Percentiles rank a stretch among this genome's conserved stretches.
Evolutionary conservation across 2,797 vertebrate species (phyloP).

Genomic region (Lacerta agilis): DNA sequence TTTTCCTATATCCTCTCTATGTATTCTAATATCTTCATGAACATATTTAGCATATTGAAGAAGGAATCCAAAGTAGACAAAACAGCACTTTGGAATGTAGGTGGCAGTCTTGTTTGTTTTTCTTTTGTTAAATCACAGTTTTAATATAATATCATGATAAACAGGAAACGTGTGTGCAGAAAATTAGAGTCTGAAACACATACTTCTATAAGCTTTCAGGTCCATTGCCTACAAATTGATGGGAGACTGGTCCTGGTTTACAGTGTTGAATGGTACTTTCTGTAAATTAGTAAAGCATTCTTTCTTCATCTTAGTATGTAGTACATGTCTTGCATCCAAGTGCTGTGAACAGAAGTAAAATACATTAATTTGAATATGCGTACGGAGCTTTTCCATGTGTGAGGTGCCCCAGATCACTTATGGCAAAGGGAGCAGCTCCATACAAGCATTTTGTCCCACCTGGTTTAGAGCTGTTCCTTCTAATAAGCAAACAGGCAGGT

Average conservation of each 20-base stretch:
- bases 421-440: not conserved
- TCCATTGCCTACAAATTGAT: slow-evolving; percentile 22
- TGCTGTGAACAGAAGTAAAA: not conserved
- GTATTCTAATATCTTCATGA: slow-evolving; percentile 32
- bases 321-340: not conserved
- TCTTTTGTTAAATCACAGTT: not conserved
- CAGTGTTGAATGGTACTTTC: slow-evolving; percentile 25
- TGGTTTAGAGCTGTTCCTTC: not conserved
- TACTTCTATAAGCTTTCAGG: slow-evolving; percentile 38
- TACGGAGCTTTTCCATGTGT: not conserved
- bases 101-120: not conserved
- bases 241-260: slow-evolving; percentile 15
- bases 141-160: slow-evolving; percentile 29
- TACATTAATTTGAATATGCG: not conserved
- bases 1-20: slow-evolving; percentile 53
- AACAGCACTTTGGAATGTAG: slow-evolving; percentile 44
- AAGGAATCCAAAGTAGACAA: slow-evolving; percentile 60
- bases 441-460: not conserved
- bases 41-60: slow-evolving; percentile 41
- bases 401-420: not conserved
- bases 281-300: not conserved
- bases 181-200: slow-evolving; percentile 36
- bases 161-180: slow-evolving; percentile 24
- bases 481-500: too few relatives aligned
- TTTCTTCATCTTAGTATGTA: not conserved